These are phyloP conservation scores for Dromius quadrimaculatus DNA, from an alignment of 2,888 invertebrate species.

Conservation along the genomic window DNA sequence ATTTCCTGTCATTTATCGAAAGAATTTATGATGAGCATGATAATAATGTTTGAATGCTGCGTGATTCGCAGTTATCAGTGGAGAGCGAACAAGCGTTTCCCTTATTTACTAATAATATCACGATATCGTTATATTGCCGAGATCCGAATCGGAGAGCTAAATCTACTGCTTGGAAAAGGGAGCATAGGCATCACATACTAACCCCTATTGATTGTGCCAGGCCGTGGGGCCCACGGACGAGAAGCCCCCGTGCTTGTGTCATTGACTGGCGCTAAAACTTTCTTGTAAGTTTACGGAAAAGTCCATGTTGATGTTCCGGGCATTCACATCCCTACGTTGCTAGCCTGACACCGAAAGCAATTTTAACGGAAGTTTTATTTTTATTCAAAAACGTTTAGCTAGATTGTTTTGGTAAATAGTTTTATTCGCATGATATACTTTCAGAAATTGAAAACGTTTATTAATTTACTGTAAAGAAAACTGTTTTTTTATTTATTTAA, in stretches of 20 bases:
- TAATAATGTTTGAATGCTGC: slow-evolving; percentile 36
- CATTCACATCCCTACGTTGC: slow-evolving; percentile 8
- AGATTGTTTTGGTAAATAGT: not conserved
- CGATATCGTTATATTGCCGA: slow-evolving; percentile 45
- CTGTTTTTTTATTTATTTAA: too few species aligned
- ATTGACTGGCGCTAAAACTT: slow-evolving; percentile 48
- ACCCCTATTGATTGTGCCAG: slow-evolving; percentile 51
- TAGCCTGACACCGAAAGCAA: slow-evolving; percentile 5
- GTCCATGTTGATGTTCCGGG: slow-evolving; percentile 36
- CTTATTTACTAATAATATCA: slow-evolving; percentile 49
- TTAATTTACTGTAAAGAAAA: not conserved
- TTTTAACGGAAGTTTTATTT: not conserved
- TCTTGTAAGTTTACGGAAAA: slow-evolving; percentile 45
- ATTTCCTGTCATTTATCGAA: not conserved
- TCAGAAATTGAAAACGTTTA: not conserved
- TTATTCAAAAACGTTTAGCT: slow-evolving; percentile 8
- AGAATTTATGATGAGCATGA: slow-evolving; percentile 27
- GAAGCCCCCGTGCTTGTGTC: slow-evolving; percentile 48
- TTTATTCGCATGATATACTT: not conserved
- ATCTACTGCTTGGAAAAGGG: slow-evolving; percentile 12
- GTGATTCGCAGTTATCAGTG: slow-evolving; percentile 44
- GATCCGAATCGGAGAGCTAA: slow-evolving; percentile 38
- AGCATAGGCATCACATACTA: slow-evolving; percentile 43
- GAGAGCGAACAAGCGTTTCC: slow-evolving; percentile 30
- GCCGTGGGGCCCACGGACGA: slow-evolving; percentile 36